These are phyloP conservation scores for Metopia argyrocephala DNA, from an alignment of 2,888 invertebrate genomes.

Conservation along the genomic window DNA sequence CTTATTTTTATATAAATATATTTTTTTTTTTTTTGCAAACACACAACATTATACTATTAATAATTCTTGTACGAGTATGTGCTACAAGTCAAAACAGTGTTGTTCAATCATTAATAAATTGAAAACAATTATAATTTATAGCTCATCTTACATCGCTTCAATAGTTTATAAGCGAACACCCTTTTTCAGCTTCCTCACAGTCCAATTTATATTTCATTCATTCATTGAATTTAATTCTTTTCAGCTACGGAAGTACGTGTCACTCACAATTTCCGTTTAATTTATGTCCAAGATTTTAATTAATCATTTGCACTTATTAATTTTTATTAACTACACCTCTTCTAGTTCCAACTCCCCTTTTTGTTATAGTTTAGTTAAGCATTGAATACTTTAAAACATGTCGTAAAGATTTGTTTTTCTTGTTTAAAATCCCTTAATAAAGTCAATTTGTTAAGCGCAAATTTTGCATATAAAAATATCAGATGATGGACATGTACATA, in stretches of 20 bases:
- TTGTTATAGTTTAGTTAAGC: background rate
- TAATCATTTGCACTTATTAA: constrained; percentile 65
- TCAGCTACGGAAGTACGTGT: constrained; percentile 63
- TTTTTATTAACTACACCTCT: constrained; percentile 58
- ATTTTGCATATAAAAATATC: constrained; percentile 47
- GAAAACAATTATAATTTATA: constrained; percentile 15
- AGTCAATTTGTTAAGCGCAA: constrained; percentile 66
- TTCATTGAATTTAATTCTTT: constrained; percentile 6
- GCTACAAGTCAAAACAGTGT: constrained; percentile 45
- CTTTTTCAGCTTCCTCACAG: no score
- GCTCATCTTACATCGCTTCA: no score
- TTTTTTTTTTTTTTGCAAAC: background rate
- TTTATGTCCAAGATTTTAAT: constrained; percentile 63
- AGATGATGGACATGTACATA: constrained; percentile 43
- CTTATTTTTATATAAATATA: no score
- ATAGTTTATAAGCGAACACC: no score
- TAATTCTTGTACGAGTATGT: background rate
- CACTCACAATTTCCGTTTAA: constrained; percentile 66
- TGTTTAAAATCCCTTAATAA: constrained; percentile 62
- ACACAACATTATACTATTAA: background rate
- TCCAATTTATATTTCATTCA: background rate
- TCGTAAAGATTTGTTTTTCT: constrained; percentile 54
- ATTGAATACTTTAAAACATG: constrained; percentile 1
- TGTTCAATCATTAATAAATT: constrained; percentile 41
- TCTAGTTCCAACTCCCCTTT: background rate